These are phyloP conservation scores for Protosalanx chinensis DNA, from an alignment of 2,797 vertebrate genomes.

Conservation along the genomic window DNA sequence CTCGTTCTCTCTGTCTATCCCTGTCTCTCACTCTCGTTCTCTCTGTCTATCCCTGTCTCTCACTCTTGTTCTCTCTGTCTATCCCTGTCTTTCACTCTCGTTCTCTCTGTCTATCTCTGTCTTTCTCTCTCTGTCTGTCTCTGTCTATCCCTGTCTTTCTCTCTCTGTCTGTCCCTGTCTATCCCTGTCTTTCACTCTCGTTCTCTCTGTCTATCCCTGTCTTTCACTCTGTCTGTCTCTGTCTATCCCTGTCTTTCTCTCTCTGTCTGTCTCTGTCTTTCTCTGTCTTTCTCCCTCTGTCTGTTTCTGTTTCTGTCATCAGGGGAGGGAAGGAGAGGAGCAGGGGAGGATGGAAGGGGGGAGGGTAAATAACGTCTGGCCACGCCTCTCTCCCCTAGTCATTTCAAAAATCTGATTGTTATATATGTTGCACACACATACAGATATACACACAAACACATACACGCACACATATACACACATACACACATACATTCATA, in stretches of 20 bases:
- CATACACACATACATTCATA: no score
- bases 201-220: background rate
- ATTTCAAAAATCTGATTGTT: no score
- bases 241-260: background rate
- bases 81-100: no score
- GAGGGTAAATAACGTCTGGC: background rate
- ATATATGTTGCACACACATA: background rate
- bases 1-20: no score
- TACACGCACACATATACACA: no score
- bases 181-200: background rate
- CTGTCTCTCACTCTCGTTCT: no score
- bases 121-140: no score
- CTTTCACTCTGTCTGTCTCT: background rate
- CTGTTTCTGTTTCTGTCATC: background rate
- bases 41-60: no score
- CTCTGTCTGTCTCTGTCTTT: background rate
- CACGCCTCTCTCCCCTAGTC: no score
- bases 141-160: background rate
- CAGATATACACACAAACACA: background rate
- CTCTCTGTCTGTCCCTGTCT: background rate
- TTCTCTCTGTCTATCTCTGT: no score
- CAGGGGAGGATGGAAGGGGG: background rate
- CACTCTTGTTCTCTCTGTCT: no score
- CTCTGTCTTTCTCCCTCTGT: background rate
- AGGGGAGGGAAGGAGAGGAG: background rate